Conservation (phyloP, 2,888 invertebrate species). For the Laothoe populi region DNA sequence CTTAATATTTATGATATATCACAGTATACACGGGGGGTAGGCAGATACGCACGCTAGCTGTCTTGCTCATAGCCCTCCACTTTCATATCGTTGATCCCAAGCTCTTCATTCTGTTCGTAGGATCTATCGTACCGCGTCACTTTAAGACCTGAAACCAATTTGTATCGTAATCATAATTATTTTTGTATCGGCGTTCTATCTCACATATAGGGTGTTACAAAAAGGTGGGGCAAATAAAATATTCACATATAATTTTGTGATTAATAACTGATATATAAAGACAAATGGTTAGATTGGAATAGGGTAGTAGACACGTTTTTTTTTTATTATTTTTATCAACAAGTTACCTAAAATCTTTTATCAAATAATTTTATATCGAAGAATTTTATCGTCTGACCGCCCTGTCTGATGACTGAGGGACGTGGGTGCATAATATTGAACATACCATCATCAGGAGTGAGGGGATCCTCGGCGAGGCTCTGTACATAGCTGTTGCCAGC, state of each 20-base stretch:
- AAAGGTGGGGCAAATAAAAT: too few relatives aligned
- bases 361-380: too few relatives aligned
- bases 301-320: too few relatives aligned
- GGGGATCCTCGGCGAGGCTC: constrained; percentile 88
- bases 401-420: background rate
- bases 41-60: constrained; percentile 5
- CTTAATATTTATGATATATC: background rate
- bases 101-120: constrained; percentile 96
- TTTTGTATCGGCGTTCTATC: too few relatives aligned
- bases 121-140: constrained; percentile 92
- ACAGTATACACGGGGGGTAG: background rate
- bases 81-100: constrained; percentile 98
- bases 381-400: too few relatives aligned
- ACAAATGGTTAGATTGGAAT: too few relatives aligned
- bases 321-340: too few relatives aligned
- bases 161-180: background rate
- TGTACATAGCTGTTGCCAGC: constrained; percentile 98
- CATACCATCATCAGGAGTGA: constrained; percentile 84
- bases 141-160: constrained; percentile 80
- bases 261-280: too few relatives aligned
- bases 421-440: background rate
- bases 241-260: too few relatives aligned
- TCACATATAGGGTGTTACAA: too few relatives aligned
- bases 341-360: too few relatives aligned
- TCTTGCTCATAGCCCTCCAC: constrained; percentile 90